Percentiles rank a stretch among this genome's conserved stretches.
Evolutionary conservation across 1,140 invertebrate genomes (phyloP).

Genomic region (Archivesica marissinica): DNA sequence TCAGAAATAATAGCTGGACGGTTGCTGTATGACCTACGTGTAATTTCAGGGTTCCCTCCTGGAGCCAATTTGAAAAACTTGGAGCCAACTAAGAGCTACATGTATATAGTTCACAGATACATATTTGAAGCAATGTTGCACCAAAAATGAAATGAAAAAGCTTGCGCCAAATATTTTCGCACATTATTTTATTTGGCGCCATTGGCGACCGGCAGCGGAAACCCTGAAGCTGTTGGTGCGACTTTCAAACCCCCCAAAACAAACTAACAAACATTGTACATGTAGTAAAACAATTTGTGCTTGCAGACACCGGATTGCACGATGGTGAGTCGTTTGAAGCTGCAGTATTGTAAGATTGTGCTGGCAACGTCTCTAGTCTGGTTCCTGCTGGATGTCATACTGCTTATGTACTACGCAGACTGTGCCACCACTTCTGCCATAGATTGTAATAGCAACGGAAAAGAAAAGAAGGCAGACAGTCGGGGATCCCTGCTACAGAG

Average conservation of each 20-base stretch:
- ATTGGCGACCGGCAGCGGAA: too few species aligned
- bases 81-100: too few species aligned
- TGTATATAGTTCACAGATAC: too few species aligned
- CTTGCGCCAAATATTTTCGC: not conserved
- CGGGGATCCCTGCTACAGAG: conserved; percentile 74
- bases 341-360: conserved; percentile 92
- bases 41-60: not conserved
- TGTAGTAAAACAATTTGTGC: not conserved
- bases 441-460: conserved; percentile 60
- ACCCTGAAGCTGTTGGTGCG: not conserved
- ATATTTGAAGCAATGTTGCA: too few species aligned
- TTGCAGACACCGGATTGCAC: not conserved
- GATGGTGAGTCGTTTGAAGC: conserved; percentile 78
- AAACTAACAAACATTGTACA: not conserved
- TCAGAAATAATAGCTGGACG: too few species aligned
- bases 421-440: conserved; percentile 83
- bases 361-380: conserved; percentile 97
- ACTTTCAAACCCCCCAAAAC: not conserved
- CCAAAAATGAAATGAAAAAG: not conserved
- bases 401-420: conserved; percentile 97
- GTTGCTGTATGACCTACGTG: too few species aligned
- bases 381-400: conserved; percentile 95
- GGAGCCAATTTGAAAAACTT: too few species aligned
- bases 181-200: not conserved
- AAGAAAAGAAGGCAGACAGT: conserved; percentile 13